Conservation (phyloP, 2,888 invertebrate species). For the Hesperia comma region DNA sequence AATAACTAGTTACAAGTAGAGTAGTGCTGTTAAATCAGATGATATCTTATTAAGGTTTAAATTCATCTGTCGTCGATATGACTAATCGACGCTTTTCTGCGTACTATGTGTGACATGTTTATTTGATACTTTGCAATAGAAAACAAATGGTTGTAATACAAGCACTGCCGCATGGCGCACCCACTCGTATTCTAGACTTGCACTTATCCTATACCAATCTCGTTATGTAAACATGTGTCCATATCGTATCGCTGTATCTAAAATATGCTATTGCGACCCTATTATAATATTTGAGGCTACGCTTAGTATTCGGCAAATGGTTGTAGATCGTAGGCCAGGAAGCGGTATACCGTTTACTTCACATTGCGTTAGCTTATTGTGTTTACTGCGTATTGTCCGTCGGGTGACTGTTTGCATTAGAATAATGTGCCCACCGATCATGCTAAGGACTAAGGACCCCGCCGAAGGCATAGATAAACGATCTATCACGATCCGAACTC, state of each 20-base stretch:
- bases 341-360: slow-evolving; percentile 72
- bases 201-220: slow-evolving; percentile 12
- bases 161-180: not conserved
- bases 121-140: too few relatives aligned
- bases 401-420: slow-evolving; percentile 63
- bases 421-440: slow-evolving; percentile 46
- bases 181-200: slow-evolving; percentile 5
- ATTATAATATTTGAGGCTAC: slow-evolving; percentile 52
- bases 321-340: slow-evolving; percentile 59
- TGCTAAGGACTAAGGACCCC: slow-evolving; percentile 15
- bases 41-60: too few relatives aligned
- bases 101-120: too few relatives aligned
- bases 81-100: too few relatives aligned
- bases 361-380: slow-evolving; percentile 72
- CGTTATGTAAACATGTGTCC: slow-evolving; percentile 23
- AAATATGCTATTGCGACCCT: slow-evolving; percentile 19
- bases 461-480: not conserved
- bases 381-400: slow-evolving; percentile 67
- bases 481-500: not conserved
- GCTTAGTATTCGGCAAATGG: slow-evolving; percentile 66
- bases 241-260: slow-evolving; percentile 22
- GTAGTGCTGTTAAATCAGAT: too few relatives aligned
- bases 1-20: not conserved
- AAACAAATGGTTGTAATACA: not conserved
- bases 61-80: too few relatives aligned